Evolutionary conservation across 1,140 invertebrate species (phyloP), one percentile per base, ranked within the genome.

Genomic region (Drosophila sproati): DNA sequence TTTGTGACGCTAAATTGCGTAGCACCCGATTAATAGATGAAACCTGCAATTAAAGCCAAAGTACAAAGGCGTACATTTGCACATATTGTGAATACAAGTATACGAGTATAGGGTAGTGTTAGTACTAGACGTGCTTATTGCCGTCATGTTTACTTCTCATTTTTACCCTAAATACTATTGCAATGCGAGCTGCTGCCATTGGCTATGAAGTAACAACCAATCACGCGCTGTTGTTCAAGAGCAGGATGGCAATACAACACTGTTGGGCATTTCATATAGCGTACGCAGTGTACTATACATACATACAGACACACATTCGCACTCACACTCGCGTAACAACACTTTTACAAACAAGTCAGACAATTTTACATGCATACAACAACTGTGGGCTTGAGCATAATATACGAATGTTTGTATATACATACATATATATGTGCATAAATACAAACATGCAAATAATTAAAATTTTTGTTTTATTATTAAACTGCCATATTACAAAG

Each of bases 11-110:
- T 82, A 99, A 94, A 94, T 99, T 99, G 64, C 99, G 94, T 64
- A 99, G 94, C 67, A 99, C 99, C 80, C 99, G 96, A 94, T 99
- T 99, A 93, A 99, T 99, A 81, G 99, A 99, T 73, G 99, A 99
- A 78, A 99, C 99, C 99, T 99, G 94, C 52, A 93, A 78, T 81
- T 55, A 73, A 63, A 74, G 34, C 28, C 52, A 76, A 77, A 70
- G 52, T 39, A 39, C 12, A 55, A 59, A 67, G 50, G 43, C n/a
- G 43, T 54, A 60, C 32, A 63, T 54, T 37, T 31, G 55, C 32
- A 43, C 6, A 41, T 29, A 54, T 68, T 55, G 55, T 31, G 34
- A 20, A 63, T 6, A 20, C 10, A 29, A 20, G 35, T 43, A 41
- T 34, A 32, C 32, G 45, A 31, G 34, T 28, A 43, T 39, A 48